These are phyloP conservation scores for Drosophila imparisetae DNA, from an alignment of 2,888 invertebrate species.

Conservation along the genomic window DNA sequence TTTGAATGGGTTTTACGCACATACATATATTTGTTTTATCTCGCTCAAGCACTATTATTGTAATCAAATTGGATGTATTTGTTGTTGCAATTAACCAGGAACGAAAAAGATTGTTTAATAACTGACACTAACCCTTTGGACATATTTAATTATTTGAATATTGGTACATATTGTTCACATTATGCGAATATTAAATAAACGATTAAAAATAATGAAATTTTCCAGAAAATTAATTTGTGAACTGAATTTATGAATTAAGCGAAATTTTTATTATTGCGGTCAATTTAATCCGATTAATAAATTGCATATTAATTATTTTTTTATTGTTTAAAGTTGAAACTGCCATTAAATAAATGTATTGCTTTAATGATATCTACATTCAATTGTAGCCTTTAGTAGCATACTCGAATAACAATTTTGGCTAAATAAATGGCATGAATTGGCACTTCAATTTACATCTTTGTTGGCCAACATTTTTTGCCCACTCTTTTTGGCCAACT, in stretches of 20 bases:
- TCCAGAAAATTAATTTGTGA: background rate
- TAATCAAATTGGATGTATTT: slow-evolving; percentile 59
- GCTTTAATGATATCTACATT: slow-evolving; percentile 3
- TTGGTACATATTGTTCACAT: slow-evolving; percentile 1
- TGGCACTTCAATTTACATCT: slow-evolving; percentile 39
- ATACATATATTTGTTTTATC: slow-evolving; percentile 63
- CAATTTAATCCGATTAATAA: slow-evolving; percentile 4
- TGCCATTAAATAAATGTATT: background rate
- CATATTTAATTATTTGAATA: slow-evolving; percentile 20
- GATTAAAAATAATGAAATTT: background rate
- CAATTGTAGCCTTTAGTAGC: background rate
- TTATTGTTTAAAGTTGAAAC: background rate
- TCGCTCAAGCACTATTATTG: slow-evolving; percentile 55
- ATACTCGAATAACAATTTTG: background rate
- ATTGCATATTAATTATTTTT: slow-evolving; percentile 13
- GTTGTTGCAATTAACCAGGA: slow-evolving; percentile 12
- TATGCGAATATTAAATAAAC: slow-evolving; percentile 11
- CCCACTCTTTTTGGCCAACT: slow-evolving; percentile 48
- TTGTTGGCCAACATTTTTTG: slow-evolving; percentile 31
- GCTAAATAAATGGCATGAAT: slow-evolving; percentile 31
- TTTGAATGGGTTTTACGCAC: slow-evolving; percentile 52
- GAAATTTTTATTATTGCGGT: slow-evolving; percentile 1
- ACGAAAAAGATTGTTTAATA: background rate
- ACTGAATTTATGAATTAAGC: slow-evolving; percentile 1
- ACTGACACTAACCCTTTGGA: slow-evolving; percentile 43